Base-by-base conservation (phyloP, 2,888 invertebrate species). In the Diarsia mendica region DNA sequence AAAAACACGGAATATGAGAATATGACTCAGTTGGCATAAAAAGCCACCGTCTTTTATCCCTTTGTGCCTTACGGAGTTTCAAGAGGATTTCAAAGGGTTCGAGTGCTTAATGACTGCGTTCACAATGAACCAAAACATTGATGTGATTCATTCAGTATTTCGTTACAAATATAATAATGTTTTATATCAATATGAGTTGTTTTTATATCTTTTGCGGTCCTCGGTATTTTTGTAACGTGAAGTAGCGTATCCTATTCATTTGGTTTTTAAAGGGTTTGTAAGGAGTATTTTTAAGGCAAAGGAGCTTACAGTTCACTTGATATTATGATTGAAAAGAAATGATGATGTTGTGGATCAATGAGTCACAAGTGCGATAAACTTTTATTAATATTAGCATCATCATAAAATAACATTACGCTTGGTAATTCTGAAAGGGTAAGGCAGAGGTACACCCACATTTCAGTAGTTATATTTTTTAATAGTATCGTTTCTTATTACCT, bases 101-200 rank as follows among this genome's bases (percentile, higher is more conserved):
- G 88, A 93, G 93, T 88, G 87, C 88, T 90, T 94, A 93, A 93
- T 94, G 93, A 93, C 91, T 80, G 79, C 83, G 77, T 80, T 79
- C 85, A 91, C 91, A 92, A 92, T 88, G 82, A 83, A 77, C 84
- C 81, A 84, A 84, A 88, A 86, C 89, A 87, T 84, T 80, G 78
- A 82, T 87, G 83, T 72, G 71, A 75, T 78, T 82, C 83, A 81
- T 85, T 79, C 83, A 83, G 77, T 84, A 87, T 89, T 90, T 90
- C 88, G 90, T 88, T 87, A 87, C 86, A 86, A 87, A 85, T 88
- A 85, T 86, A 85, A 89, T 80, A 80, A 83, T 77, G 77, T 85
- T 84, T 84, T 80, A 73, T 82, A 87, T 83, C 81, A 89, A 88
- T 81, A 88, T 74, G 58, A 72, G 44, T 49, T 79, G 76, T 87